Conservation (phyloP, 1,140 invertebrate genomes). For the Neodiprion virginianus region DNA sequence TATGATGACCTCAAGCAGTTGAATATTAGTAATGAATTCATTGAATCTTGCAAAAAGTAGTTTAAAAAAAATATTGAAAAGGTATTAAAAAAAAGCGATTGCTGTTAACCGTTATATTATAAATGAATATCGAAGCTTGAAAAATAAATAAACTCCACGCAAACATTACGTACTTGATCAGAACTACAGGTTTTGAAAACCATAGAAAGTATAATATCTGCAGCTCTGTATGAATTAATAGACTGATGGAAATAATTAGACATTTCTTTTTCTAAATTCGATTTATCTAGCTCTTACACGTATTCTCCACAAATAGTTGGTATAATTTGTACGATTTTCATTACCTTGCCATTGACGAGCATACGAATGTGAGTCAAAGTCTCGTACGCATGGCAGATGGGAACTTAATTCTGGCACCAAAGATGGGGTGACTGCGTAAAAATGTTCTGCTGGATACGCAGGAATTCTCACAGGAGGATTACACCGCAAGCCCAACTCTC, state of each 20-base stretch:
- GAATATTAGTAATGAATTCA: conserved; percentile 28
- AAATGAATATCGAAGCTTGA: no score
- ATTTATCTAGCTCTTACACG: no score
- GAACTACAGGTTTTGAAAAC: no score
- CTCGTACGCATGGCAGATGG: conserved; percentile 67
- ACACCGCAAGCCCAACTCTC: conserved; percentile 70
- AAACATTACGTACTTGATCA: no score
- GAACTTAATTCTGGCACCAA: conserved; percentile 42
- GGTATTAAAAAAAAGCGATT: no score
- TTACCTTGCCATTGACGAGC: conserved; percentile 62
- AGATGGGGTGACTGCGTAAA: conserved; percentile 70
- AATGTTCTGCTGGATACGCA: conserved; percentile 75
- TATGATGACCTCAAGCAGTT: background rate
- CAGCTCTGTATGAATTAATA: no score
- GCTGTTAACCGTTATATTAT: no score
- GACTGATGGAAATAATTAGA: no score
- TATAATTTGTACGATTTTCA: no score
- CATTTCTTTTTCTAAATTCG: no score
- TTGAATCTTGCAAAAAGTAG: conserved; percentile 28
- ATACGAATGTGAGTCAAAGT: conserved; percentile 75
- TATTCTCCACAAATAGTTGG: no score
- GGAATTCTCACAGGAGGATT: conserved; percentile 72
- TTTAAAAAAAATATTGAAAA: background rate
- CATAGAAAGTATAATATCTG: no score
- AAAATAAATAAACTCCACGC: background rate